phyloP scores from a whole-genome alignment of 64 coral and sea anemone species.

The Astreopora myriophthalma region DNA sequence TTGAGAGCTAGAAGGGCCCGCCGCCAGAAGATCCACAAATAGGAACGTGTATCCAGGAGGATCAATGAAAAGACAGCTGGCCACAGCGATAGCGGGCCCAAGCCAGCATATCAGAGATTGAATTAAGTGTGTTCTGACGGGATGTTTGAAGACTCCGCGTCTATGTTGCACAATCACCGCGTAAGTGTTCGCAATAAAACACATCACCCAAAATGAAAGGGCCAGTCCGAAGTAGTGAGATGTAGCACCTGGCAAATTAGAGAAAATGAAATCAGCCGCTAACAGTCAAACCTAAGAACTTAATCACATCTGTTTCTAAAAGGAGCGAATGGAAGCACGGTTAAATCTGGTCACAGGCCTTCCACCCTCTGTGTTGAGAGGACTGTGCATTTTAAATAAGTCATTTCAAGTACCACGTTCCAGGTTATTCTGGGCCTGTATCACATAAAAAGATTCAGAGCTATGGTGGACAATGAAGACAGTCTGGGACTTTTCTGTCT shows the following conservation, averaged over 20 bases:
- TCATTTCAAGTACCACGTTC: too few species aligned
- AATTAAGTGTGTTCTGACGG: conserved; percentile 35
- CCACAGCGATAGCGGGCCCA: conserved; percentile 81
- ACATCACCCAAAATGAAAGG: conserved; percentile 85
- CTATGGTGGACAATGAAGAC: too few species aligned
- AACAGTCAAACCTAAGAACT: background rate
- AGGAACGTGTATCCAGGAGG: conserved; percentile 75
- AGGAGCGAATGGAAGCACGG: too few species aligned
- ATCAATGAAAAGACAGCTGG: conserved; percentile 42
- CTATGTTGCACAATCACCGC: conserved; percentile 74
- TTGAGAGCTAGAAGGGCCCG: conserved; percentile 10
- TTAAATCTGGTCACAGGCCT: too few species aligned
- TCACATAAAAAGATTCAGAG: too few species aligned
- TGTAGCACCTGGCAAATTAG: conserved; percentile 60
- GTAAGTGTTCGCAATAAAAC: conserved; percentile 87
- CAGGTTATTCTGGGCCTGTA: too few species aligned
- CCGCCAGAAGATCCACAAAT: conserved; percentile 75
- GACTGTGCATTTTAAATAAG: too few species aligned
- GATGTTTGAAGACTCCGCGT: conserved; percentile 53
- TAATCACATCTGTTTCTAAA: too few species aligned
- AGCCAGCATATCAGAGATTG: conserved; percentile 82
- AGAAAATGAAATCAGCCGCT: background rate
- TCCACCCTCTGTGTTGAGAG: too few species aligned
- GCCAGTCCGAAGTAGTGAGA: conserved; percentile 85
- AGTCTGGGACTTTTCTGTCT: too few species aligned